These are phyloP conservation scores for Saxicola maurus DNA, from an alignment of 2,797 vertebrate genomes.

Conservation along the genomic window DNA sequence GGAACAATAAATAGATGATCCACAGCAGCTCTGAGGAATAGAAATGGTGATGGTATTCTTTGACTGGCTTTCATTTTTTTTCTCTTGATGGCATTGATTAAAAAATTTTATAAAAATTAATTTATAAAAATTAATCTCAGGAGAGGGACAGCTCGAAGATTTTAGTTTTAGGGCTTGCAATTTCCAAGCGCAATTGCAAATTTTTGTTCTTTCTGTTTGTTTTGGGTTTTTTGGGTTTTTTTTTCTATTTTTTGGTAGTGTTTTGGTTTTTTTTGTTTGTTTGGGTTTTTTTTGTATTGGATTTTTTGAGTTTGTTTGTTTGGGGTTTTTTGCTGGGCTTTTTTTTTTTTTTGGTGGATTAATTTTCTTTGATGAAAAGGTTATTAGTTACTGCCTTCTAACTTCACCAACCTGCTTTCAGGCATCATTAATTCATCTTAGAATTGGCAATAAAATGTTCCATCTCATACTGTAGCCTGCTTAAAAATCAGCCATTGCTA, in stretches of 20 bases:
- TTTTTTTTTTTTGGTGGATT: neutral
- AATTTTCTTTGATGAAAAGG: neutral
- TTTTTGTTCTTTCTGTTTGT: neutral
- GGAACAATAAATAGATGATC: neutral
- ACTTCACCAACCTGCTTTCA: neutral
- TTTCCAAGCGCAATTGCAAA: conserved; percentile 9
- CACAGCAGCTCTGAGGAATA: neutral
- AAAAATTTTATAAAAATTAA: conserved; percentile 18
- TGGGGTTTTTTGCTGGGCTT: accelerated
- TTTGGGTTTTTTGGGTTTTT: accelerated
- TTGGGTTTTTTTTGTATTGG: neutral
- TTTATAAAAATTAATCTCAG: conserved; percentile 39
- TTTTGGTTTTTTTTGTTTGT: neutral
- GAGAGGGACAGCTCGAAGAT: neutral
- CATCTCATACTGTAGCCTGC: neutral
- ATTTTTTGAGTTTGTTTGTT: neutral
- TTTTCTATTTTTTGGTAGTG: neutral
- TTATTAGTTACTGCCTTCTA: neutral
- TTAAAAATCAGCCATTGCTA: conserved; percentile 20
- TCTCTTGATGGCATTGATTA: neutral
- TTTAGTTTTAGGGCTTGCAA: neutral
- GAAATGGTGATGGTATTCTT: neutral
- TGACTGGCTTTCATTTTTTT: neutral
- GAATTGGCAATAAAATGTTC: conserved; percentile 14
- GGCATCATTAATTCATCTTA: conserved; percentile 6